Conservation (phyloP, 2,797 vertebrate species). For the Chelonia mydas region DNA sequence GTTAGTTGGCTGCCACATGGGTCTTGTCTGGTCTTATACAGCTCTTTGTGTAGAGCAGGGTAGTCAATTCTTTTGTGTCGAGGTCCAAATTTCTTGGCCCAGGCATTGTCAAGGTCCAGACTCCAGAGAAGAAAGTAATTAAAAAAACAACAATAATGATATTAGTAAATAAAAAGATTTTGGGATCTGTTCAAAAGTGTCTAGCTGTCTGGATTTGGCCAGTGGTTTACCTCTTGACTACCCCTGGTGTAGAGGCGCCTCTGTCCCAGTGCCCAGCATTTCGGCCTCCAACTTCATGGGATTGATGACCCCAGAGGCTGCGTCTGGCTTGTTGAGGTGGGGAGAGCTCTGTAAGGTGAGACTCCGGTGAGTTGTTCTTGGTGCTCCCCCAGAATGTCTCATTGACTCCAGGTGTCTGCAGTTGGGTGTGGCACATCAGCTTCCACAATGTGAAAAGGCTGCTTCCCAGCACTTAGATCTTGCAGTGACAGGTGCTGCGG, state of each 20-base stretch:
- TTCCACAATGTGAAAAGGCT: background rate
- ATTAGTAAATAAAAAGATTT: background rate
- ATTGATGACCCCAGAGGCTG: background rate
- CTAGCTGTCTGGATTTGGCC: too few species aligned
- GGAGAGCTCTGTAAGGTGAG: background rate
- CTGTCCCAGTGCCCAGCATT: background rate
- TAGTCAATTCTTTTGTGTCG: too few species aligned
- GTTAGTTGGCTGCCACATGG: background rate
- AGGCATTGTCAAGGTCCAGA: too few species aligned
- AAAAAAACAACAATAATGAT: too few species aligned
- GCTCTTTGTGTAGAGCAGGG: background rate
- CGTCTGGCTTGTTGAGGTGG: background rate
- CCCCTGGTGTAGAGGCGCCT: background rate
- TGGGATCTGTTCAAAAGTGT: too few species aligned
- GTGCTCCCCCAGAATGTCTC: background rate
- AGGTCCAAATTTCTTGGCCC: too few species aligned
- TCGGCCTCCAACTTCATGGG: background rate
- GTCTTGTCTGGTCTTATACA: background rate
- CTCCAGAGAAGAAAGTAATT: too few species aligned
- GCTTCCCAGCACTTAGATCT: background rate
- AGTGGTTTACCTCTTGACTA: background rate
- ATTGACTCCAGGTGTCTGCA: background rate
- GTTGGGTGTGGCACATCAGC: background rate
- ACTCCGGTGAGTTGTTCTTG: background rate
- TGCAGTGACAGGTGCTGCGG: background rate